Conservation (phyloP, 2,888 invertebrate species). For the Pelosia muscerda region DNA sequence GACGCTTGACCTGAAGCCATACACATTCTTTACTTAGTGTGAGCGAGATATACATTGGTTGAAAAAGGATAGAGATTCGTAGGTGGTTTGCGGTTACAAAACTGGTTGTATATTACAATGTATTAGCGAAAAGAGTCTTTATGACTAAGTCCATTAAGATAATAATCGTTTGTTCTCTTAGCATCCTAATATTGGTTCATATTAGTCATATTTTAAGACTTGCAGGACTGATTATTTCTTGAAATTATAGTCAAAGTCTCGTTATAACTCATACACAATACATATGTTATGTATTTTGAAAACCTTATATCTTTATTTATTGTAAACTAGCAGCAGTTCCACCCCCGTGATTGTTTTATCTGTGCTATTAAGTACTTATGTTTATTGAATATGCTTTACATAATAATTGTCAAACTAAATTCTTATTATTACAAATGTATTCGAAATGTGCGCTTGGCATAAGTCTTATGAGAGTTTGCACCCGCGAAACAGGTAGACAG, state of each 20-base stretch:
- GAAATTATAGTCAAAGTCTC: conserved; percentile 21
- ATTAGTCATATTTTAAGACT: conserved; percentile 64
- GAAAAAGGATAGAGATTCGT: conserved; percentile 53
- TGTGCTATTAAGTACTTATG: no score
- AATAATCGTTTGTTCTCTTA: conserved; percentile 49
- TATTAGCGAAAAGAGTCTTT: conserved; percentile 56
- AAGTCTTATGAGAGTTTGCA: no score
- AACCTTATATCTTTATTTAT: background rate
- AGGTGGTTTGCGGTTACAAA: conserved; percentile 73
- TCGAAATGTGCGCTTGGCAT: no score
- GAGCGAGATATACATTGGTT: conserved; percentile 53
- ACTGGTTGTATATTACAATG: conserved; percentile 68
- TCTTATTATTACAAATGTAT: no score
- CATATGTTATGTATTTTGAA: background rate
- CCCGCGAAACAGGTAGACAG: no score
- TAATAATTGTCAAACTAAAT: no score
- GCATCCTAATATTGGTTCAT: conserved; percentile 59
- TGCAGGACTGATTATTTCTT: conserved; percentile 38
- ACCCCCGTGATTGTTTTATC: no score
- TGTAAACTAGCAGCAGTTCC: background rate
- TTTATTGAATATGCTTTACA: no score
- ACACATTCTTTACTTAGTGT: conserved; percentile 61
- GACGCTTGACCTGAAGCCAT: conserved; percentile 74
- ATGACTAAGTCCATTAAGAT: conserved; percentile 50
- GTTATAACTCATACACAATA: conserved; percentile 12